Evolutionary conservation across 2,888 invertebrate species (phyloP), one percentile per base, ranked within the genome.

Genomic region (Alsophila aescularia): DNA sequence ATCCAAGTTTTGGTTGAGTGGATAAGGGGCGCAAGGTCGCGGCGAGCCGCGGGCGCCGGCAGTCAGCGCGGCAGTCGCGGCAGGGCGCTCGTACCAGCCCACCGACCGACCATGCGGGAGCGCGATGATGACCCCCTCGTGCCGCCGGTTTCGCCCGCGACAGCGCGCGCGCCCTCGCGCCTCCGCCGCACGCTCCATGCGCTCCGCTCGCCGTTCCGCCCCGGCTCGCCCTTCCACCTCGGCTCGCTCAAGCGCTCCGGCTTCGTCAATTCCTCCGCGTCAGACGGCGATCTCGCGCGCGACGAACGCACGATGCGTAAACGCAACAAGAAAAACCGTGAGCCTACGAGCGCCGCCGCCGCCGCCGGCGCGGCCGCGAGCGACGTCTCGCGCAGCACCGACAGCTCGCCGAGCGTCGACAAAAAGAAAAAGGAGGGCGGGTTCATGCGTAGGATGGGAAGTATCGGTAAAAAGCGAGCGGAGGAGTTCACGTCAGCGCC

Each of bases 221-320:
- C 85, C 81, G 85, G 83, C 70, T 89, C 92, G 85, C 88, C 90
- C 85, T 91, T 91, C 87, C 90, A 91, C 83, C 82, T 91, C 78
- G 87, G 85, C 67, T 77, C 90, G 78, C 77, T 85, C 80, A 86
- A 85, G 79, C 90, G 89, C 71, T 75, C 85, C 74, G 83, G 85
- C 70, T 88, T 88, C 70, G 77, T 74, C 61, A 89, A 87, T 69
- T 87, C 88, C 69, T 84, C 83, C 73, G 89, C 81, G 73, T 91
- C 91, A 82, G 92, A 92, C 83, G 83, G 87, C 65, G 92, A 90
- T 72, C 81, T 83, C 83, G 74, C 81, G 74, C 89, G 88, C 76
- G 85, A 82, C 82, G 87, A 83, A 77, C 88, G 86, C 86, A 90
- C 86, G 81, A 89, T 90, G 88, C 90, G 90, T 72, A 91, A 90